Base-by-base conservation (phyloP, 2,797 vertebrate genomes). In the Ceryle rudis region DNA sequence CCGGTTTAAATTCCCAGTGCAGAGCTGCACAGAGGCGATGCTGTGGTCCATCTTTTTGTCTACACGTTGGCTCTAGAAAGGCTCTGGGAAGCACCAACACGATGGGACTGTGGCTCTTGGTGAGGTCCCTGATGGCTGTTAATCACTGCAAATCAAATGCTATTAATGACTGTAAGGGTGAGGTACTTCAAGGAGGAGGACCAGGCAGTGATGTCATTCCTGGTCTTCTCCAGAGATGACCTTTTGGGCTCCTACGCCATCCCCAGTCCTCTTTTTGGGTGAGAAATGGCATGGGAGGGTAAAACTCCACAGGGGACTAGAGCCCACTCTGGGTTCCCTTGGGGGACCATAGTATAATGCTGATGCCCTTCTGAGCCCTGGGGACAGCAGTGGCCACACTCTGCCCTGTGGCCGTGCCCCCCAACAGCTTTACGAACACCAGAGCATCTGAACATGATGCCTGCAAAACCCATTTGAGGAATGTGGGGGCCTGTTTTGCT, bases 401-500 rank as follows among this genome's bases (percentile, higher is more conserved):
- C 65, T 39, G 46, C 37, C n/a, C 54, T 0, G 0, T 3, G 5
- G 16, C 73, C 0, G 0, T 62, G 14, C 33, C 21, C 28, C 6
- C 13, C 1, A 1, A 37, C 55, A 73, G 37, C 78, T 81, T 57
- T 2, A 0, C 25, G 35, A 64, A n/a, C 47, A 29, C 23, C 62
- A 9, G 37, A 7, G 35, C 78, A 19, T 37, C 33, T 31, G 44
- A 17, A 71, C 1, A 0, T 0, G 0, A 18, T 4, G 6, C 31
- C 71, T 72, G 41, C 37, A 64, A 62, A 22, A 13, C 15, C 33
- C 42, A 5, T 14, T 4, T 37, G 41, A 22, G 71, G 37, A 10
- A 28, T 49, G 0, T 47, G 28, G 14, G n/a, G 2, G 6, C 7
- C 28, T 77, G 26, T 8, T 77, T 58, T 39, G 2, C 0, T 9